Base-by-base conservation (phyloP, 2,797 vertebrate genomes). In the Galagoides demidoff region DNA sequence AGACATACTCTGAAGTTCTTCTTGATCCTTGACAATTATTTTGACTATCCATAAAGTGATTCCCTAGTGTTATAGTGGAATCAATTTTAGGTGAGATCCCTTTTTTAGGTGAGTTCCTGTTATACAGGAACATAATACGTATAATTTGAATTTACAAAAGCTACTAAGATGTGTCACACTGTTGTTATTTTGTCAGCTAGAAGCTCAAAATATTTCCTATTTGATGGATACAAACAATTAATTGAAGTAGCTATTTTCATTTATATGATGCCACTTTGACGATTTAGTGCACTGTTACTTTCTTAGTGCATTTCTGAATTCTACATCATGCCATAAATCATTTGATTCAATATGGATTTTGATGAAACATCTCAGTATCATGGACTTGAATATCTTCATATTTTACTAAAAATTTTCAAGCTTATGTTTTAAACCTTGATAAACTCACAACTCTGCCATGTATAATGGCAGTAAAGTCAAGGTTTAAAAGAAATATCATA, bases 361-460 rank as follows among this genome's bases (percentile, higher is more conserved):
- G 61, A 86, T 76, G 76, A 94, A 97, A 84, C 3, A 25, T 16
- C 23, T 85, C 8, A 16, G 22, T 83, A 87, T 85, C 39, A 13
- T 55, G 27, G 25, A 66, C 45, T 31, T 49, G 23, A 11, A n/a
- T 77, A 73, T 70, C 11, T 82, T 13, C 23, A 73, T 71, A 88
- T 39, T 94, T 96, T 59, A 59, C 94, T 90, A 89, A 93, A 85
- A 93, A 45, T 34, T 61, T 97, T 92, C 92, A 96, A 97, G 94
- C 71, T 68, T 71, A n/a, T 34, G 5, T 92, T 95, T 94, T 91
- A 93, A 95, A 93, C 6, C 13, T 87, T 87, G 6, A 74, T 95
- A 93, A 94, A 93, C 85, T 85, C 66, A 89, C 68, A 86, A 79
- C 70, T 94, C 49, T 86, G 5, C 73, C 86, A 37, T 87, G 55